Evolutionary conservation across 2,113 vertebrate species (phyloP), one percentile per base, ranked within the genome.

Genomic region (Barbus barbus): DNA sequence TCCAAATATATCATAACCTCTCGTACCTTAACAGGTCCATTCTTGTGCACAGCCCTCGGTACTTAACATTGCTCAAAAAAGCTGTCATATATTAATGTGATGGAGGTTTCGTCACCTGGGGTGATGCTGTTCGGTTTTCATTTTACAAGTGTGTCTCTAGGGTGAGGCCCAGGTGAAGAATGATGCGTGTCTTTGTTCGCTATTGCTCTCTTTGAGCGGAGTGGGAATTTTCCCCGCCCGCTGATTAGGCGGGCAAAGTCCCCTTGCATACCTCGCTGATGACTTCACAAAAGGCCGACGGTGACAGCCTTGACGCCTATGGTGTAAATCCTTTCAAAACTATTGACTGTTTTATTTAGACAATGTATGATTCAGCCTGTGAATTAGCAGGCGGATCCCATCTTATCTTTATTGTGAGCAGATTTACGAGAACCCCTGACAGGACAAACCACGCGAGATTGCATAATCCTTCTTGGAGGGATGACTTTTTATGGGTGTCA

Each of bases 11-110:
- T 80, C 53, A 83, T 77, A 80, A 82, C 28, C 56, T 51, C 79
- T 73, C 22, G 9, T 44, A 73, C 9, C 22, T 41, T 44, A 83
- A 79, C 74, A 56, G 46, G 80, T 85, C 75, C 84, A 78, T 85
- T 87, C 74, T 82, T 82, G 79, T 78, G 41, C 53, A 84, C 44
- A 65, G 51, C 65, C 71, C 16, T 79, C 51, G 44, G 48, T 67
- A 82, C 78, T 61, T 77, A 77, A 61, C 78, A 71, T 81, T 73
- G 73, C 79, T 77, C 65, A n/a, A 84, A 73, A 81, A 41, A 65
- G 75, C 75, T 31, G 82, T 63, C 83, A 89, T 92, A 92, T 90
- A 92, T 93, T 92, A 92, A 81, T 77, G 76, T 90, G 86, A 91
- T 89, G 92, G 87, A 86, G 83, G 90, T 91, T 93, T 92, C 20